Conservation (phyloP, 1,140 invertebrate genomes). For the Eciton burchellii region DNA sequence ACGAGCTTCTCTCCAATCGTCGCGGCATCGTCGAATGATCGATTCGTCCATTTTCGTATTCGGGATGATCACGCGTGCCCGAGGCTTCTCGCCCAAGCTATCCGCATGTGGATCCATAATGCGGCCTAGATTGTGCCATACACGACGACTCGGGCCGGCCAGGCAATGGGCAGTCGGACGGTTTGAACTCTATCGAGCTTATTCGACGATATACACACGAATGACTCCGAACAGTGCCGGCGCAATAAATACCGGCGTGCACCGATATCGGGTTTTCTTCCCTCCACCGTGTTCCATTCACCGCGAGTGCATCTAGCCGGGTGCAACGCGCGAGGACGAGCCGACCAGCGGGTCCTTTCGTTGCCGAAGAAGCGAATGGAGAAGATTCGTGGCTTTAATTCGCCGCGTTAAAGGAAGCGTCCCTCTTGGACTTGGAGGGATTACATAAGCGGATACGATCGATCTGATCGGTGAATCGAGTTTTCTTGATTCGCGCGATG, state of each 20-base stretch:
- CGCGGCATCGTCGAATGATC: not conserved
- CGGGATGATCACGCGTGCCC: conserved; percentile 36
- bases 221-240: conserved; percentile 55
- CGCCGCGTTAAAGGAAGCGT: not conserved
- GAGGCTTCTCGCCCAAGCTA: conserved; percentile 69
- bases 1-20: not conserved
- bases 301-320: conserved; percentile 26
- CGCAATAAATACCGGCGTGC: conserved; percentile 48
- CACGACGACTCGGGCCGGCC: conserved; percentile 61
- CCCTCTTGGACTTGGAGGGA: not conserved
- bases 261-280: conserved; percentile 45
- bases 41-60: conserved; percentile 33
- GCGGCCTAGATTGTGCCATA: conserved; percentile 79
- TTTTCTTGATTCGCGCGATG: not conserved
- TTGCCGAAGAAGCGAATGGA: not conserved
- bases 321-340: not conserved
- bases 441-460: conserved; percentile 1
- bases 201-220: conserved; percentile 67
- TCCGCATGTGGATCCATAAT: conserved; percentile 81
- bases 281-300: conserved; percentile 10
- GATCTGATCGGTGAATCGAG: not conserved
- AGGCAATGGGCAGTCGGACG: conserved; percentile 73
- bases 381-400: not conserved
- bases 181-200: conserved; percentile 76
- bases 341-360: conserved; percentile 9